Conservation (phyloP, 2,888 invertebrate species). For the Meteorus colon region DNA sequence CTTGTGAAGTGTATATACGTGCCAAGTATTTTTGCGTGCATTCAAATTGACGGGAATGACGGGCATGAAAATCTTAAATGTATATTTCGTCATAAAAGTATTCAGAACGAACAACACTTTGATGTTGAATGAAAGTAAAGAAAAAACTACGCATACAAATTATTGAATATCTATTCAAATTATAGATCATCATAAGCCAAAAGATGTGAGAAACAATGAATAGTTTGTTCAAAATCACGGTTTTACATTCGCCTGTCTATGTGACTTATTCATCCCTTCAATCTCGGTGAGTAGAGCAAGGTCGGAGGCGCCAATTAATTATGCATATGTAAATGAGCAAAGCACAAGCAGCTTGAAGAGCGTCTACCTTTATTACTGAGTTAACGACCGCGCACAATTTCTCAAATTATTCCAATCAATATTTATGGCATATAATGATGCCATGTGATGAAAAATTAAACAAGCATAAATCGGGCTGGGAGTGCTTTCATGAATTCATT, state of each 20-base stretch:
- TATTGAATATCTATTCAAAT: neutral
- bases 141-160: neutral
- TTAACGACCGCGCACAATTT: conserved; percentile 21
- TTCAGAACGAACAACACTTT: neutral
- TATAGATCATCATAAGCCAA: neutral
- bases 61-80: neutral
- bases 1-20: conserved; percentile 31
- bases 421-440: neutral
- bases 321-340: conserved; percentile 58
- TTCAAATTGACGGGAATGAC: neutral
- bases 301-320: conserved; percentile 68
- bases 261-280: conserved; percentile 67
- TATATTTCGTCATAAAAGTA: neutral
- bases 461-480: neutral
- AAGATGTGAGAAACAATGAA: neutral
- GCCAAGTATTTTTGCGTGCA: conserved; percentile 15
- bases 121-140: neutral
- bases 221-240: conserved; percentile 31
- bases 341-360: conserved; percentile 37
- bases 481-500: neutral
- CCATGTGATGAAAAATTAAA: neutral
- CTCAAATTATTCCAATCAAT: conserved; percentile 23
- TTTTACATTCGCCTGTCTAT: conserved; percentile 49
- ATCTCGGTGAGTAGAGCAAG: conserved; percentile 72
- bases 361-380: conserved; percentile 41